Conservation (phyloP, 2,797 vertebrate genomes). For the Picus viridis region DNA sequence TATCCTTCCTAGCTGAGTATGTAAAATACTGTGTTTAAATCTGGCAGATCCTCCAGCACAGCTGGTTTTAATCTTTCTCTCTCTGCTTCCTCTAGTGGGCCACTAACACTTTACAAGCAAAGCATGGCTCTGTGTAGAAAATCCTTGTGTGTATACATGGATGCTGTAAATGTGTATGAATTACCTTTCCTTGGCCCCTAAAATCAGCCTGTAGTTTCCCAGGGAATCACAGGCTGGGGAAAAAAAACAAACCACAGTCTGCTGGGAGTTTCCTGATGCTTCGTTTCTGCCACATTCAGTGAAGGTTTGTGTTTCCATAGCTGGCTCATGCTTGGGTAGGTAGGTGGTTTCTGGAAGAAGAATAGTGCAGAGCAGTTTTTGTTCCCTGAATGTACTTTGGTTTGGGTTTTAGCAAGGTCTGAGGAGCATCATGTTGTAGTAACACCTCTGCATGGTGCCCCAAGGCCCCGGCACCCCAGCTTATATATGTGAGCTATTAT, state of each 20-base stretch:
- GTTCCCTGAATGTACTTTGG: rapidly evolving
- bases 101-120: background rate
- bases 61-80: constrained; percentile 1
- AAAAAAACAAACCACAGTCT: background rate
- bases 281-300: background rate
- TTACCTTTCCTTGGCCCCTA: background rate
- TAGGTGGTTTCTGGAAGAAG: background rate
- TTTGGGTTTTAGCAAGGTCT: background rate
- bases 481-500: background rate
- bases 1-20: background rate
- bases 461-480: background rate
- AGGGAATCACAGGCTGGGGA: background rate
- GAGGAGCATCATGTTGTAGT: rapidly evolving
- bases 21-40: background rate
- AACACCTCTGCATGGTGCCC: background rate
- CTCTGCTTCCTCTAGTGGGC: background rate
- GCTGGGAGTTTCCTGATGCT: background rate
- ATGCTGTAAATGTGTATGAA: background rate
- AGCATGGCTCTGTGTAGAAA: background rate
- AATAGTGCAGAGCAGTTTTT: background rate
- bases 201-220: background rate
- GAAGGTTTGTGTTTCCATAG: background rate
- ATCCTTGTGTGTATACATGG: background rate
- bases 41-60: background rate
- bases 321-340: background rate